A percentile compares a stretch with the other conserved stretches of the same genome.
Evolutionary conservation across 2,888 invertebrate species (phyloP).

Genomic region (Pachymerium ferrugineum): DNA sequence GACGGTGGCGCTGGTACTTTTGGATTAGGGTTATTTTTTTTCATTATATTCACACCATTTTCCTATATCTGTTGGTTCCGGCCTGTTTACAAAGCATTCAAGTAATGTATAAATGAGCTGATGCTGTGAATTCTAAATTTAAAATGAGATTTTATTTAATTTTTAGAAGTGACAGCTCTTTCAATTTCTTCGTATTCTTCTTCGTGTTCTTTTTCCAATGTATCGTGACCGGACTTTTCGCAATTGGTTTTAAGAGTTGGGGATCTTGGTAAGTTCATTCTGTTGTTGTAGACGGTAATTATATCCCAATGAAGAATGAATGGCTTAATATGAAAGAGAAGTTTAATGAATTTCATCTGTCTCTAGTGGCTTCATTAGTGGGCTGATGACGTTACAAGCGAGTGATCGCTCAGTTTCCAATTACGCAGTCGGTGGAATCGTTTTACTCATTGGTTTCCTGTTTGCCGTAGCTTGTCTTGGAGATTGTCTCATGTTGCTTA

Average conservation of each 20-base stretch:
- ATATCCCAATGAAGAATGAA: too few relatives aligned
- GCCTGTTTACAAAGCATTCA: slow-evolving; percentile 97
- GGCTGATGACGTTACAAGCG: slow-evolving; percentile 58
- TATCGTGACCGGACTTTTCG: slow-evolving; percentile 77
- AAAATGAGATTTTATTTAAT: slow-evolving; percentile 34
- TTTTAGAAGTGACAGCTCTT: slow-evolving; percentile 89
- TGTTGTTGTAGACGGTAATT: too few relatives aligned
- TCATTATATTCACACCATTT: slow-evolving; percentile 86
- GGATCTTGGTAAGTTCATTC: slow-evolving; percentile 73
- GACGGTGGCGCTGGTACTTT: slow-evolving; percentile 60
- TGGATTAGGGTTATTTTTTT: slow-evolving; percentile 81
- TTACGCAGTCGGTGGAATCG: slow-evolving; percentile 69
- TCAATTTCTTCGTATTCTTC: slow-evolving; percentile 99
- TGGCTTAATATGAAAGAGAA: too few relatives aligned
- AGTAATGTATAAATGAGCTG: slow-evolving; percentile 50
- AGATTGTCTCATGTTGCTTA: slow-evolving; percentile 75
- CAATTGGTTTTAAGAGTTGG: slow-evolving; percentile 74
- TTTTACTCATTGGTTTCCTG: slow-evolving; percentile 69
- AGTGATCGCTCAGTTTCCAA: slow-evolving; percentile 46
- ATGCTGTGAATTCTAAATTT: not conserved
- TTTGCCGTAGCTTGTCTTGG: slow-evolving; percentile 69
- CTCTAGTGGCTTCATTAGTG: slow-evolving; percentile 69
- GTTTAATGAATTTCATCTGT: slow-evolving; percentile 40
- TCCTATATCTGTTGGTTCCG: slow-evolving; percentile 99
- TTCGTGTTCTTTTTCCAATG: slow-evolving; percentile 97